A percentile compares a stretch with the other conserved stretches of the same genome.
Conservation (phyloP, 2,113 vertebrate genomes). For the Apteryx owenii region DNA sequence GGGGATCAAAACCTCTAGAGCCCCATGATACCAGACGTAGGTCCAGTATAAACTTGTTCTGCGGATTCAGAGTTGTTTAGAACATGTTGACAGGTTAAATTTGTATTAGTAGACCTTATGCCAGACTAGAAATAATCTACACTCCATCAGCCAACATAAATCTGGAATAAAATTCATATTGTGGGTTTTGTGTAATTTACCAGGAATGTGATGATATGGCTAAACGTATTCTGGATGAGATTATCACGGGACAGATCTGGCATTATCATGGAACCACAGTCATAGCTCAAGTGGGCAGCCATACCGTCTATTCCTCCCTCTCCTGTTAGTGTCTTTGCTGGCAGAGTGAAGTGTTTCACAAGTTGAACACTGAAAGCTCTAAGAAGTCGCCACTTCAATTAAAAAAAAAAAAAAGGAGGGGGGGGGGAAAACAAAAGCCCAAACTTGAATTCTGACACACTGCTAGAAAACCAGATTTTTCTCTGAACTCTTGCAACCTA, state of each 20-base stretch:
- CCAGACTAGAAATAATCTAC: not conserved
- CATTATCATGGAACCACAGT: fast-evolving
- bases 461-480: not conserved
- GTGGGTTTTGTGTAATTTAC: not conserved
- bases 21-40: not conserved
- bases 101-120: not conserved
- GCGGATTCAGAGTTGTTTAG: not conserved
- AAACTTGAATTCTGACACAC: not conserved
- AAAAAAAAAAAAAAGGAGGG: fast-evolving
- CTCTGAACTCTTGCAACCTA: not conserved
- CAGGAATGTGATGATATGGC: not conserved
- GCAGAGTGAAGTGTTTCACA: not conserved
- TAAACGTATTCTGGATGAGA: not conserved
- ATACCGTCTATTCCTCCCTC: not conserved
- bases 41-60: conserved; percentile 44
- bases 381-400: not conserved
- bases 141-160: not conserved
- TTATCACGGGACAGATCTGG: not conserved
- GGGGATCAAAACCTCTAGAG: conserved; percentile 1
- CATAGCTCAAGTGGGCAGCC: not conserved
- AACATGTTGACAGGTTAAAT: not conserved
- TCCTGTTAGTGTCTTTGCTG: not conserved
- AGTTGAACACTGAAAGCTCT: not conserved
- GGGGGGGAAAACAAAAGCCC: not conserved
- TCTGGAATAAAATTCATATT: not conserved